Percentiles rank a stretch among this genome's conserved stretches.
Evolutionary conservation across 2,113 vertebrate species (phyloP).

Genomic region (Bos indicus): DNA sequence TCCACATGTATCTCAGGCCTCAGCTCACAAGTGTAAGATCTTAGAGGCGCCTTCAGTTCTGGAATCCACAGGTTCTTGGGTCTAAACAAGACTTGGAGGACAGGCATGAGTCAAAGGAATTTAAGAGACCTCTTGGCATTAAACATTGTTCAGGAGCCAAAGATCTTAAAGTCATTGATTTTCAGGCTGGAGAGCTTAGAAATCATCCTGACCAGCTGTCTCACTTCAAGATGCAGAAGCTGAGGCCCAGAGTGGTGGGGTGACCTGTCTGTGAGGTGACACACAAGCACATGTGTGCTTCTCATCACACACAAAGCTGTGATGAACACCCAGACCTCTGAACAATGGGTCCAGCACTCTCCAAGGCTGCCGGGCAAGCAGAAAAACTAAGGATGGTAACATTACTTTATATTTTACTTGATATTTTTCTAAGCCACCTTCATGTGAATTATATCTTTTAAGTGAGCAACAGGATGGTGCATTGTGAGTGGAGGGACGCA

Average conservation of each 20-base stretch:
- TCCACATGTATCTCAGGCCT: neutral
- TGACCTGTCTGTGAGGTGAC: neutral
- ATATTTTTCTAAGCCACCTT: neutral
- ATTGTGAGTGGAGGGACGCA: rapidly evolving
- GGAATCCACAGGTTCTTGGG: neutral
- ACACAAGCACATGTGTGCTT: neutral
- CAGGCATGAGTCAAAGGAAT: neutral
- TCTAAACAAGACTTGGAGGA: neutral
- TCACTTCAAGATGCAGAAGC: neutral
- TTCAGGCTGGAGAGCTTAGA: neutral
- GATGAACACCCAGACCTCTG: neutral
- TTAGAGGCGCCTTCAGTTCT: neutral
- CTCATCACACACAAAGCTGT: neutral
- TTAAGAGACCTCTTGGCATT: neutral
- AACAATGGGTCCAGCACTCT: neutral
- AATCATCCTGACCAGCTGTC: neutral
- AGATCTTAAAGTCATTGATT: neutral
- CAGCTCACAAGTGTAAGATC: neutral
- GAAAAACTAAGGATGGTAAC: neutral
- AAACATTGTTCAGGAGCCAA: neutral
- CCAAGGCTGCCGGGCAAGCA: neutral
- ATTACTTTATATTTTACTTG: neutral
- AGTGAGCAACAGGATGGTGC: neutral
- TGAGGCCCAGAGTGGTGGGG: neutral
- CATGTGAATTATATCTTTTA: neutral